Percentiles rank a stretch among this genome's conserved stretches.
phyloP scores from a whole-genome alignment of 2,113 vertebrate species.

The Cynoglossus semilaevis region DNA sequence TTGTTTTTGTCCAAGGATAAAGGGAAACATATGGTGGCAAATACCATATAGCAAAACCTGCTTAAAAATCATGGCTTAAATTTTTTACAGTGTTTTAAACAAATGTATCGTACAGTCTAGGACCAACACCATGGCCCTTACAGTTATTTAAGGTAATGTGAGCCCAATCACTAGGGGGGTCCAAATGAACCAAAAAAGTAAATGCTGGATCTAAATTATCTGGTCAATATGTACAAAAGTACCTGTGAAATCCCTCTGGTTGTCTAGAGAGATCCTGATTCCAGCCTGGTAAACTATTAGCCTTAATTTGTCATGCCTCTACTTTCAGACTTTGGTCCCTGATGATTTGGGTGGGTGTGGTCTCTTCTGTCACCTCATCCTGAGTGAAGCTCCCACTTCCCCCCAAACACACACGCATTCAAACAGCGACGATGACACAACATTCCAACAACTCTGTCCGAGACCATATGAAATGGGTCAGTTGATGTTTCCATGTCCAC shows the following conservation, averaged over 20 bases:
- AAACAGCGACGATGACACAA: constrained; percentile 78
- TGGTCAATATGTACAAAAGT: constrained; percentile 7
- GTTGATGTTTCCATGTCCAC: constrained; percentile 67
- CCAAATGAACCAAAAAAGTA: too few relatives aligned
- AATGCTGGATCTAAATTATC: constrained; percentile 23
- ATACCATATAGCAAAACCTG: too few relatives aligned
- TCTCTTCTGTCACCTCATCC: constrained; percentile 72
- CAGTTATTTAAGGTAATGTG: too few relatives aligned
- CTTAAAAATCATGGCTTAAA: too few relatives aligned
- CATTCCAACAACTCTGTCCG: constrained; percentile 78
- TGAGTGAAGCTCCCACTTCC: constrained; percentile 69
- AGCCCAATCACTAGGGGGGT: too few relatives aligned
- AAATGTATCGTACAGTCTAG: too few relatives aligned
- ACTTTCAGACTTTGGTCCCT: constrained; percentile 75
- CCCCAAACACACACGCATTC: constrained; percentile 74
- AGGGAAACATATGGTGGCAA: too few relatives aligned
- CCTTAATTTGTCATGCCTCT: constrained; percentile 61
- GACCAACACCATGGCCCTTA: too few relatives aligned
- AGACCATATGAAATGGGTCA: constrained; percentile 84
- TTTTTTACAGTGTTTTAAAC: too few relatives aligned
- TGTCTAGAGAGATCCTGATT: constrained; percentile 25
- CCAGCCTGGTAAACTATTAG: constrained; percentile 35
- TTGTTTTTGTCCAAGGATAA: too few relatives aligned
- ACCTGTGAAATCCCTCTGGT: constrained; percentile 19
- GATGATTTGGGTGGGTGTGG: constrained; percentile 76